Evolutionary conservation across 1,140 invertebrate genomes (phyloP), one percentile per base, ranked within the genome.

Genomic region (Berghia stephanieae): DNA sequence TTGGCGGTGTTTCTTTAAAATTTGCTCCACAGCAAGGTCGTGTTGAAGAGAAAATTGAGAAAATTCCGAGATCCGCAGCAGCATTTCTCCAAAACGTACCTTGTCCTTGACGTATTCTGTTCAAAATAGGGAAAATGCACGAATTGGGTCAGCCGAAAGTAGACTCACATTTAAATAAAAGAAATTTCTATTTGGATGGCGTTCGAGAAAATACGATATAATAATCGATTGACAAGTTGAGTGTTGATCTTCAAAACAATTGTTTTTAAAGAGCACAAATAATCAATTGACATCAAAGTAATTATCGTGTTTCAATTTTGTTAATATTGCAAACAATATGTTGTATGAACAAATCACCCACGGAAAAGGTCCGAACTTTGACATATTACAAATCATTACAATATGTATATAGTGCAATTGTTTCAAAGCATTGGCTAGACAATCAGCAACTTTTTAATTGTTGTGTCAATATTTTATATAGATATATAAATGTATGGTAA

Each of bases 41-140:
- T 83, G 81, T 40, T 83, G 81, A 34, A 79, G 46, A 8, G 44
- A 66, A 31, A 78, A 75, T 38, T 82, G 75, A 8, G 68, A 72
- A n/a, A 82, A 63, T 43, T 83, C 81, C 42, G 77, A 75, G 13
- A 83, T 34, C 21, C 78, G 75, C 21, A 80, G 74, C 70, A 83
- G 55, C 55, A 83, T 44, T 16, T 81, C 75, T 27, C 79, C 81
- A 76, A 80, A 80, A 21, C 82, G 75, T 21, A 78, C 52, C 0
- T 34, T 70, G 21, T 72, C 81, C n/a, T 81, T 66, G 44, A 80
- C 76, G 10, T 57, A 72, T 8, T 70, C 81, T 83, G 78, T 43
- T 67, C 34, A 16, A 52, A 36, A 42, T 21, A 34, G 31, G 18
- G 38, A 77, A 21, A 10, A 18, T 70, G 24, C 18, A 43, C 10